Conservation (phyloP, 2,888 invertebrate genomes). For the Epicampocera succincta region DNA sequence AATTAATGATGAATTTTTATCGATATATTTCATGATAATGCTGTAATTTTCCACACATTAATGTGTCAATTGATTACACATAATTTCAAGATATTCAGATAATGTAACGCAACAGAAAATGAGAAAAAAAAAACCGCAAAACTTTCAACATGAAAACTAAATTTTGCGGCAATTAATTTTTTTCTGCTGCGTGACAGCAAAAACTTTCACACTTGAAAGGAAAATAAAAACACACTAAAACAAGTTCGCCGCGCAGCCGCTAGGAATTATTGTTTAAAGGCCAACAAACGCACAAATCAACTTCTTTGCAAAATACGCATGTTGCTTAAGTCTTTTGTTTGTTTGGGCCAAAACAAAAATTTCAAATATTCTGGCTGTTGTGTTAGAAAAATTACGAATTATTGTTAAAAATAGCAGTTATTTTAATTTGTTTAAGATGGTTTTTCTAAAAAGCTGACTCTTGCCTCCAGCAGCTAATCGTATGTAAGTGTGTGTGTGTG, state of each 20-base stretch:
- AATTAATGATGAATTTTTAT: conserved; percentile 16
- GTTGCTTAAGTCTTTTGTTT: conserved; percentile 56
- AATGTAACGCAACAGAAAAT: conserved; percentile 8
- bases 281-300: not conserved
- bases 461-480: no score
- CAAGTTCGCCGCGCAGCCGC: not conserved
- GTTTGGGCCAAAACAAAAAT: conserved; percentile 1
- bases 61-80: conserved; percentile 67
- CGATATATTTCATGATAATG: conserved; percentile 55
- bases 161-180: conserved; percentile 20
- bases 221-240: not conserved
- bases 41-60: conserved; percentile 60
- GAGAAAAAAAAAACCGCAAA: no score
- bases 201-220: conserved; percentile 59
- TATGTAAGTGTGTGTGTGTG: no score
- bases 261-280: not conserved
- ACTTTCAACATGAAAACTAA: conserved; percentile 14
- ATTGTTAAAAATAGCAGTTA: no score
- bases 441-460: no score
- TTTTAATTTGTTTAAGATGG: no score
- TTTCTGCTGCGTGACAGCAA: conserved; percentile 4
- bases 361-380: not conserved
- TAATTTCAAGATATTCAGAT: conserved; percentile 57
- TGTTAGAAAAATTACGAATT: no score
- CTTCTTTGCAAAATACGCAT: conserved; percentile 13